Conservation (phyloP, 2,888 invertebrate genomes). For the Choreutis nemorana region DNA sequence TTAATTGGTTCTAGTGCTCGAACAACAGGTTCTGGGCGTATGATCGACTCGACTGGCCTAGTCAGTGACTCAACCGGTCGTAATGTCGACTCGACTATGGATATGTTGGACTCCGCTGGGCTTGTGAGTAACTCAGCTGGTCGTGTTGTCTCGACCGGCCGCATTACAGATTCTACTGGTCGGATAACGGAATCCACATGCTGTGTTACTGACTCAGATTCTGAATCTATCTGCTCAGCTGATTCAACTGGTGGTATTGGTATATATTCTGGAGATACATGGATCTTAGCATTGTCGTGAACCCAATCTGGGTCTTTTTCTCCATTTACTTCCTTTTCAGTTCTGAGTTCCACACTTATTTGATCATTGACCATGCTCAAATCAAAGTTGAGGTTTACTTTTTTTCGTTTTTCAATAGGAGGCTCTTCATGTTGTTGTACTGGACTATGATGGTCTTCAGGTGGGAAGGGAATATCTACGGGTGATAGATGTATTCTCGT, state of each 20-base stretch:
- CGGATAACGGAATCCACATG: no score
- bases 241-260: conserved; percentile 32
- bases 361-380: conserved; percentile 50
- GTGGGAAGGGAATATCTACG: conserved; percentile 69
- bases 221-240: no score
- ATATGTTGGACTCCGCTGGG: conserved; percentile 17
- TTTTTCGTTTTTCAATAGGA: conserved; percentile 58
- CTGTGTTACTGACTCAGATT: no score
- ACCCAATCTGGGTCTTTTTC: no score
- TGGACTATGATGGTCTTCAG: conserved; percentile 70
- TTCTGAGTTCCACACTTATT: conserved; percentile 7
- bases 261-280: conserved; percentile 8
- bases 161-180: conserved; percentile 28
- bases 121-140: conserved; percentile 44
- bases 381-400: conserved; percentile 62
- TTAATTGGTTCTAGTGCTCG: no score
- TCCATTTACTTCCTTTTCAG: conserved; percentile 7
- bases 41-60: no score
- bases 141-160: conserved; percentile 44
- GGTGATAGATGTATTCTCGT: no score
- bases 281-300: conserved; percentile 15
- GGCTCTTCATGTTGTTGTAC: conserved; percentile 67
- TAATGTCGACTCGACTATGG: no score
- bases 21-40: no score
- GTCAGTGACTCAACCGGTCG: no score